Conservation (phyloP, 2,888 invertebrate species). For the Sussaba pulchella region DNA sequence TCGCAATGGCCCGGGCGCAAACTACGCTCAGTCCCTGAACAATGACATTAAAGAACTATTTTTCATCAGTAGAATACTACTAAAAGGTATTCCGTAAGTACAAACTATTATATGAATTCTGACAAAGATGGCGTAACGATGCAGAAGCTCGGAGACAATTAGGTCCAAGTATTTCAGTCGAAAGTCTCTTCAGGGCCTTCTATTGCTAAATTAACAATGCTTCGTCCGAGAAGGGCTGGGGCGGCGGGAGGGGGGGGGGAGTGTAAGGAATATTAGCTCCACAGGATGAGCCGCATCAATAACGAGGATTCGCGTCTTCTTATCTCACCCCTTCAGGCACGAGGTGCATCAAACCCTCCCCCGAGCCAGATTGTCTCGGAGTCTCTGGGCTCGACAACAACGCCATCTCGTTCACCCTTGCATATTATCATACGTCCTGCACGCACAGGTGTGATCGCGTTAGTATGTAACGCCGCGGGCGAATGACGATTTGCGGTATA, state of each 20-base stretch:
- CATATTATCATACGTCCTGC: conserved; percentile 21
- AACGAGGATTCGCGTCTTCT: conserved; percentile 58
- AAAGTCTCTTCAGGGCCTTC: not conserved
- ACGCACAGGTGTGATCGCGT: conserved; percentile 11
- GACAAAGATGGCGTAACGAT: not conserved
- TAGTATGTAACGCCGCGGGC: conserved; percentile 54
- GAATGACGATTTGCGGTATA: conserved; percentile 39
- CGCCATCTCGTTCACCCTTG: conserved; percentile 22
- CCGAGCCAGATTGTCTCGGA: conserved; percentile 23
- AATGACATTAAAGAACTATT: too few species aligned
- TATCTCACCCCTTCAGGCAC: conserved; percentile 62
- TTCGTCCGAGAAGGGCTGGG: too few species aligned
- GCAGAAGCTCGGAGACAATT: not conserved
- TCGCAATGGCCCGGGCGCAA: too few species aligned
- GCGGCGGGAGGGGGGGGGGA: not conserved
- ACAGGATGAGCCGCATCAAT: conserved; percentile 32
- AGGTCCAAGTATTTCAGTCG: not conserved
- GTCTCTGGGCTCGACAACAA: conserved; percentile 38
- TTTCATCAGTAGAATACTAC: not conserved
- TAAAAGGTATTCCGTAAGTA: not conserved
- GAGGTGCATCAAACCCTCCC: conserved; percentile 15
- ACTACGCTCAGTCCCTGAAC: too few species aligned
- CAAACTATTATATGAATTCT: not conserved
- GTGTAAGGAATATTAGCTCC: conserved; percentile 31
- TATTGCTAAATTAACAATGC: conserved; percentile 70